A percentile compares a stretch with the other conserved stretches of the same genome.
Conservation (phyloP, 2,888 invertebrate species). For the Deilephila porcellus region DNA sequence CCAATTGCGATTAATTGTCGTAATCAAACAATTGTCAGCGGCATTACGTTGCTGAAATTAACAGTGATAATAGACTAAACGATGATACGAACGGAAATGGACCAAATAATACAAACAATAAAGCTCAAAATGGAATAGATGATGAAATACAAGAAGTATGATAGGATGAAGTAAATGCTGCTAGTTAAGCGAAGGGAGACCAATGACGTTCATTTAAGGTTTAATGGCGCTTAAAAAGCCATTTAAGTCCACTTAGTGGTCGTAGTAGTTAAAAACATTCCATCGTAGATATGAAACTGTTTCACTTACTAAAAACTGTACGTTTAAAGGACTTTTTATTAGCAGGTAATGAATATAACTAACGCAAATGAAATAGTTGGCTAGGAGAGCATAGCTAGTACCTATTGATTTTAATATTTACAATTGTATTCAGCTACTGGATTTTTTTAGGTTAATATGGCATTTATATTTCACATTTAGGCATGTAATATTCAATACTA, state of each 20-base stretch:
- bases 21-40: slow-evolving; percentile 79
- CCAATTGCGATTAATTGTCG: slow-evolving; percentile 82
- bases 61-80: slow-evolving; percentile 64
- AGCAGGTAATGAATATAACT: neutral
- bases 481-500: too few species aligned
- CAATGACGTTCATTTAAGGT: slow-evolving; percentile 63
- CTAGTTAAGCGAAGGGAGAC: slow-evolving; percentile 63
- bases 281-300: slow-evolving; percentile 30
- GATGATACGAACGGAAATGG: slow-evolving; percentile 40
- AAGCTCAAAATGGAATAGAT: slow-evolving; percentile 46
- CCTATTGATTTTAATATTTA: neutral
- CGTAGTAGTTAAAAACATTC: slow-evolving; percentile 36
- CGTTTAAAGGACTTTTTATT: slow-evolving; percentile 1
- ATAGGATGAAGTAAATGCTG: slow-evolving; percentile 62
- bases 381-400: neutral
- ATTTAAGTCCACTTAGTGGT: slow-evolving; percentile 46
- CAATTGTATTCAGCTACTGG: neutral
- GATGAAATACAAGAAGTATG: slow-evolving; percentile 44
- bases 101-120: slow-evolving; percentile 47
- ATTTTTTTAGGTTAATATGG: too few species aligned
- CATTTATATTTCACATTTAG: too few species aligned
- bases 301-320: slow-evolving; percentile 37
- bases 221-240: slow-evolving; percentile 62
- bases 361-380: neutral
- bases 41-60: slow-evolving; percentile 78